Conservation (phyloP, 2,888 invertebrate species). For the Scaptomyza flava region DNA sequence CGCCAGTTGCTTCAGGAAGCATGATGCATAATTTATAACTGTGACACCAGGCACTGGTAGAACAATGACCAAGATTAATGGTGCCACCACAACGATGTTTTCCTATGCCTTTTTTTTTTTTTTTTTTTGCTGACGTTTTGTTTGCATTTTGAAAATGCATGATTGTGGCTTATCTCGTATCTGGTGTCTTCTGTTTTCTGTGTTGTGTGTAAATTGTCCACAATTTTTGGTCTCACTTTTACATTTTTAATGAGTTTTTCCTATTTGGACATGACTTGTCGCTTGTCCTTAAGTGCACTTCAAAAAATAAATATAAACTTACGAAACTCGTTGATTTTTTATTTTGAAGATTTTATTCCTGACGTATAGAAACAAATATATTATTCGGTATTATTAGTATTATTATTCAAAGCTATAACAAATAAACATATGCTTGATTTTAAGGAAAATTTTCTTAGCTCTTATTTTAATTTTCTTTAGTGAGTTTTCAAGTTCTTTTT, state of each 20-base stretch:
- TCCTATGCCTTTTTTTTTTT: neutral
- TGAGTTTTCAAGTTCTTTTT: neutral
- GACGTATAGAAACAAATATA: no score
- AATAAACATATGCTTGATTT: no score
- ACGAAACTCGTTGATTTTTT: no score
- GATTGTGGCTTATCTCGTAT: constrained; percentile 30
- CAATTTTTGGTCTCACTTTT: constrained; percentile 36
- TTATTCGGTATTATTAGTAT: no score
- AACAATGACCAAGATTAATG: constrained; percentile 74
- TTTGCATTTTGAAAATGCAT: constrained; percentile 51
- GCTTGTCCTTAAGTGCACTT: constrained; percentile 12
- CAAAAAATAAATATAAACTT: neutral
- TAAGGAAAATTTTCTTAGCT: no score
- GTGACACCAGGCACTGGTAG: constrained; percentile 60
- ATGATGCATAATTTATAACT: constrained; percentile 73
- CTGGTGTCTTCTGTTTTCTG: neutral
- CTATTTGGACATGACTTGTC: constrained; percentile 46
- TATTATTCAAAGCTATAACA: no score
- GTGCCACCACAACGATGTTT: constrained; percentile 43
- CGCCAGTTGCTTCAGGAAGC: constrained; percentile 33
- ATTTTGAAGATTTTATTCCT: no score
- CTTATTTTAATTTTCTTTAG: no score
- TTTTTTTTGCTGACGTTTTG: constrained; percentile 26
- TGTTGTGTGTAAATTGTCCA: constrained; percentile 50
- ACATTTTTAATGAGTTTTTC: constrained; percentile 53